Conservation (phyloP, 2,113 vertebrate genomes). For the Sclerurus mexicanus region DNA sequence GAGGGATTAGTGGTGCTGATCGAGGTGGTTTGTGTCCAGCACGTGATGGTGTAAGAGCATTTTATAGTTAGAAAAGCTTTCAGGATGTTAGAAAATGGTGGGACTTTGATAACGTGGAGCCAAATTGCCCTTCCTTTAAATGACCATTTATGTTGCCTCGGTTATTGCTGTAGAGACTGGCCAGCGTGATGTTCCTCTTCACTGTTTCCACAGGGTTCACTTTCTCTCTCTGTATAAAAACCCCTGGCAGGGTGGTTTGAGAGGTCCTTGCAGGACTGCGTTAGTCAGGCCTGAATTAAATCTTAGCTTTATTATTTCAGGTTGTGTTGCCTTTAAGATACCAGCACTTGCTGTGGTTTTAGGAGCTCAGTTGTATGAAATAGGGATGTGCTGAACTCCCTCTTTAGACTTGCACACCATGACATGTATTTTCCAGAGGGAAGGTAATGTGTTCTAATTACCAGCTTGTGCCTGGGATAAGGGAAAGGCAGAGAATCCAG, state of each 20-base stretch:
- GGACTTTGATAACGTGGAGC: background rate
- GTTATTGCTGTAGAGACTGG: background rate
- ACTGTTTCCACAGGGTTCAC: background rate
- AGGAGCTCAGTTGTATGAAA: background rate
- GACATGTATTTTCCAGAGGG: background rate
- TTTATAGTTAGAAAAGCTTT: constrained; percentile 27
- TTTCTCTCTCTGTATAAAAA: background rate
- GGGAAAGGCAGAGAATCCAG: background rate
- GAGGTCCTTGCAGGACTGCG: background rate
- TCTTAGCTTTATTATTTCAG: background rate
- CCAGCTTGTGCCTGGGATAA: background rate
- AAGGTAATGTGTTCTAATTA: background rate
- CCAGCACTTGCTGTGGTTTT: background rate
- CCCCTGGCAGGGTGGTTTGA: background rate
- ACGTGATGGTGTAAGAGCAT: constrained; percentile 12
- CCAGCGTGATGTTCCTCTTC: background rate
- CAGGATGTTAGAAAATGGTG: background rate
- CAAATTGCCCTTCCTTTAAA: background rate
- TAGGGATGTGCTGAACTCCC: background rate
- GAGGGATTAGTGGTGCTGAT: background rate
- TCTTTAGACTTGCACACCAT: background rate
- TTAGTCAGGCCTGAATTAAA: background rate
- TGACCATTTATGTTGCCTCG: background rate
- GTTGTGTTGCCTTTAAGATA: background rate
- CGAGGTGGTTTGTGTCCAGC: background rate